Evolutionary conservation across 2,113 vertebrate species (phyloP).

Genomic region (Chaetodon auriga): DNA sequence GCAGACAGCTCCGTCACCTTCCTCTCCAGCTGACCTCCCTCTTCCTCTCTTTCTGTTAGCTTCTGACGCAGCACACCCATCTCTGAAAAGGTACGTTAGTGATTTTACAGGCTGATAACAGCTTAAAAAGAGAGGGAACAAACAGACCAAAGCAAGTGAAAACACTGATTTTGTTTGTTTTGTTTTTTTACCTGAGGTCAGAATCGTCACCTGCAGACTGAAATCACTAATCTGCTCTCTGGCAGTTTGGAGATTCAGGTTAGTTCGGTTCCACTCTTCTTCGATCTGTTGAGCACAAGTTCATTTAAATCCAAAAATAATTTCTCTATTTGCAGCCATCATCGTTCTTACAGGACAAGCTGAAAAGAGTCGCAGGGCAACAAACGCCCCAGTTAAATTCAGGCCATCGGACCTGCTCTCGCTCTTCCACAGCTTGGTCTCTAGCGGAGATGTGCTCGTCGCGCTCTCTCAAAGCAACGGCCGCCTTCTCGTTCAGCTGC

Average conservation of each 20-base stretch:
- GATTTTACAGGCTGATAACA: background rate
- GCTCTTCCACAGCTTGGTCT: constrained; percentile 78
- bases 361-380: background rate
- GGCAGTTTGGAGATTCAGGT: constrained; percentile 71
- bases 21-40: constrained; percentile 76
- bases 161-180: background rate
- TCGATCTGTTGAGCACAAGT: constrained; percentile 67
- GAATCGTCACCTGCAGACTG: constrained; percentile 81
- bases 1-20: constrained; percentile 81
- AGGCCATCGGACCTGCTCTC: constrained; percentile 70
- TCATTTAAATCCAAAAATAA: background rate
- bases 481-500: constrained; percentile 82
- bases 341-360: background rate
- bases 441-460: constrained; percentile 73
- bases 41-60: constrained; percentile 76
- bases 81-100: constrained; percentile 68
- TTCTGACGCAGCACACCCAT: constrained; percentile 81
- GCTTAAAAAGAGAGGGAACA: background rate
- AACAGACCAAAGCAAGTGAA: background rate
- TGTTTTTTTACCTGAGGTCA: constrained; percentile 78
- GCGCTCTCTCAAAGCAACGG: constrained; percentile 75
- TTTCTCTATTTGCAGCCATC: background rate
- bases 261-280: constrained; percentile 68
- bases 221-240: constrained; percentile 78
- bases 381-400: background rate